Conservation (phyloP, 1,140 invertebrate species). For the Heliconius eleuchia region DNA sequence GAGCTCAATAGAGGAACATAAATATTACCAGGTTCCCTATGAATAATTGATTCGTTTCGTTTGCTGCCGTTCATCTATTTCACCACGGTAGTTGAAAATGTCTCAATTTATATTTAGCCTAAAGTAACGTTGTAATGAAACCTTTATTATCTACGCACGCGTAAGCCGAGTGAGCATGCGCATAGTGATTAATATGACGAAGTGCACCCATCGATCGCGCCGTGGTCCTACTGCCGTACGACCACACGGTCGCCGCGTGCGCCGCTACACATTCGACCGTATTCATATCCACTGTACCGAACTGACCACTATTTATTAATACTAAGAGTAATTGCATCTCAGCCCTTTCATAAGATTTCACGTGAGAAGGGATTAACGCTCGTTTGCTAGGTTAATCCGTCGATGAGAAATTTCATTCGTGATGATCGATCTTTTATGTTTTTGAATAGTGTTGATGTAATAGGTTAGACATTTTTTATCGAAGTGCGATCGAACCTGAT, state of each 20-base stretch:
- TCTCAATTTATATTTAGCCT: conserved; percentile 79
- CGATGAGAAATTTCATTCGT: conserved; percentile 53
- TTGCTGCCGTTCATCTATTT: conserved; percentile 9
- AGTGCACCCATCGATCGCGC: conserved; percentile 60
- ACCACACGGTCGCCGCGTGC: conserved; percentile 48
- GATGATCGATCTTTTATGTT: conserved; percentile 51
- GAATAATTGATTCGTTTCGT: conserved; percentile 56
- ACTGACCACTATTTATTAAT: conserved; percentile 49
- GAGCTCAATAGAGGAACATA: conserved; percentile 19
- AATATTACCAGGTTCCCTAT: conserved; percentile 32
- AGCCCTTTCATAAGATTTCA: conserved; percentile 65
- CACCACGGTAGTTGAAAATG: conserved; percentile 66
- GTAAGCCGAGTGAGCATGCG: conserved; percentile 71
- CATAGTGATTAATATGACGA: conserved; percentile 71
- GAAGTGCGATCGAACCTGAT: conserved; percentile 29
- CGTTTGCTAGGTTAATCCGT: conserved; percentile 66
- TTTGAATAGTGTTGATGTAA: conserved; percentile 37
- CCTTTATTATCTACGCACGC: conserved; percentile 65
- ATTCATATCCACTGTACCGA: conserved; percentile 44
- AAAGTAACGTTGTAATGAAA: conserved; percentile 74
- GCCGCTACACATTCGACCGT: conserved; percentile 33
- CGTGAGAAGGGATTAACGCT: conserved; percentile 68
- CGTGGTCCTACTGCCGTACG: conserved; percentile 41
- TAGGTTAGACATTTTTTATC: conserved; percentile 40
- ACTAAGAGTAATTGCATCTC: conserved; percentile 60